These are phyloP conservation scores for Desoria tigrina DNA, from an alignment of 2,888 invertebrate genomes.

Conservation along the genomic window DNA sequence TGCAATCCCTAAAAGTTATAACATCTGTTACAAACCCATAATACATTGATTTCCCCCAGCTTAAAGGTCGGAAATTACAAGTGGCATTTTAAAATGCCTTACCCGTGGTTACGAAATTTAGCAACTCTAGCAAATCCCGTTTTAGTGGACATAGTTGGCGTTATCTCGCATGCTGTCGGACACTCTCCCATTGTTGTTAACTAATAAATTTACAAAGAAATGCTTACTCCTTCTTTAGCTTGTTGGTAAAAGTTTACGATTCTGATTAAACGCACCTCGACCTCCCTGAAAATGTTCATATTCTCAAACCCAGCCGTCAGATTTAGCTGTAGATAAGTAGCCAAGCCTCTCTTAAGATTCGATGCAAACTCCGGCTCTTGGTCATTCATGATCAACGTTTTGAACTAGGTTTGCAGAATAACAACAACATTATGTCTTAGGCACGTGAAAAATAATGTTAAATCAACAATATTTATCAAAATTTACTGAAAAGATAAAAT, in stretches of 20 bases:
- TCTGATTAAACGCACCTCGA: constrained; percentile 43
- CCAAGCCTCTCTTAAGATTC: constrained; percentile 51
- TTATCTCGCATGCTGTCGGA: constrained; percentile 48
- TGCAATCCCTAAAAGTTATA: constrained; percentile 46
- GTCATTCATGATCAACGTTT: constrained; percentile 52
- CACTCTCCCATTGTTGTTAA: constrained; percentile 51
- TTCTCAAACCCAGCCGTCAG: constrained; percentile 18
- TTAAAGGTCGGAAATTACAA: too few relatives aligned
- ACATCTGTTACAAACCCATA: too few relatives aligned
- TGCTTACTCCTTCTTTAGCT: too few relatives aligned
- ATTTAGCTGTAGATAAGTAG: constrained; percentile 50
- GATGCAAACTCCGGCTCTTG: constrained; percentile 53
- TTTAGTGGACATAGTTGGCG: constrained; percentile 41
- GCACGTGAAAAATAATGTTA: too few relatives aligned
- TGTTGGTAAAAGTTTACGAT: too few relatives aligned
- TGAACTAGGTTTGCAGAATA: constrained; percentile 45
- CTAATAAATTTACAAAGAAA: constrained; percentile 34
- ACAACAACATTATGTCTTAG: too few relatives aligned
- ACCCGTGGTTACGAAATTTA: constrained; percentile 52
- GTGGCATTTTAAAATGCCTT: constrained; percentile 11
- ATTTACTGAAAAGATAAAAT: constrained; percentile 6
- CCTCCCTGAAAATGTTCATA: constrained; percentile 35
- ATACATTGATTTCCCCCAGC: too few relatives aligned
- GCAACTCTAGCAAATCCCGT: constrained; percentile 37
- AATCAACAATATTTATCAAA: not conserved